phyloP scores from a whole-genome alignment of 2,113 vertebrate genomes.

The Clarias batrachus region DNA sequence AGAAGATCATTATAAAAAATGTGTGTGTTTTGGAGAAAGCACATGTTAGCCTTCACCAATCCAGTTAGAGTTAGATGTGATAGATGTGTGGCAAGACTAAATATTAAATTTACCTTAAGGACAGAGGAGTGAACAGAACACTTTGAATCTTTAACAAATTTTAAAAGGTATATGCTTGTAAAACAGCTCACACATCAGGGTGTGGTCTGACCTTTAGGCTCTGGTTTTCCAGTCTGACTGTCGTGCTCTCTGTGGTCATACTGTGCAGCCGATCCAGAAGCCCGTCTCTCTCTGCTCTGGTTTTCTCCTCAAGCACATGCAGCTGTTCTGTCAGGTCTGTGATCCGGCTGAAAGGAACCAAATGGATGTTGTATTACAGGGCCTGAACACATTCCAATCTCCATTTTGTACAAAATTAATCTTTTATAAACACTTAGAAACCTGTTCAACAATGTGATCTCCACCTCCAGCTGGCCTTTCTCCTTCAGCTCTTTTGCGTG shows the following conservation, averaged over 20 bases:
- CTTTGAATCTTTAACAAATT: not conserved
- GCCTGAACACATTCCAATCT: not conserved
- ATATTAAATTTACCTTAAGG: not conserved
- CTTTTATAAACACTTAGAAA: slow-evolving; percentile 53
- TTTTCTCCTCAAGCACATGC: slow-evolving; percentile 73
- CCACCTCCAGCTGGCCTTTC: slow-evolving; percentile 79
- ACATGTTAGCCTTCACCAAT: not conserved
- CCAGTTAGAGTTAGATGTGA: not conserved
- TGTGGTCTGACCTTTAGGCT: slow-evolving; percentile 77
- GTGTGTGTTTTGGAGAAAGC: not conserved
- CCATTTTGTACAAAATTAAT: not conserved
- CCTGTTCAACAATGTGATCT: slow-evolving; percentile 81
- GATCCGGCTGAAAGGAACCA: slow-evolving; percentile 70
- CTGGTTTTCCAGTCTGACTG: slow-evolving; percentile 81
- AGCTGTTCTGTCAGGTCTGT: slow-evolving; percentile 79
- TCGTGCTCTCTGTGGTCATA: slow-evolving; percentile 71
- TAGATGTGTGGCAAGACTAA: not conserved
- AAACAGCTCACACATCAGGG: not conserved
- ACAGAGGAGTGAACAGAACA: not conserved
- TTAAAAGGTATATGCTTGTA: not conserved
- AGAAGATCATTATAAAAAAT: not conserved
- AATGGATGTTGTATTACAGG: not conserved
- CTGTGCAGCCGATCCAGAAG: slow-evolving; percentile 76
- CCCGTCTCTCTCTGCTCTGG: slow-evolving; percentile 71
- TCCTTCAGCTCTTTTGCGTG: slow-evolving; percentile 79